Conservation (phyloP, 1,140 invertebrate species). For the Lordiphosa clarofinis region DNA sequence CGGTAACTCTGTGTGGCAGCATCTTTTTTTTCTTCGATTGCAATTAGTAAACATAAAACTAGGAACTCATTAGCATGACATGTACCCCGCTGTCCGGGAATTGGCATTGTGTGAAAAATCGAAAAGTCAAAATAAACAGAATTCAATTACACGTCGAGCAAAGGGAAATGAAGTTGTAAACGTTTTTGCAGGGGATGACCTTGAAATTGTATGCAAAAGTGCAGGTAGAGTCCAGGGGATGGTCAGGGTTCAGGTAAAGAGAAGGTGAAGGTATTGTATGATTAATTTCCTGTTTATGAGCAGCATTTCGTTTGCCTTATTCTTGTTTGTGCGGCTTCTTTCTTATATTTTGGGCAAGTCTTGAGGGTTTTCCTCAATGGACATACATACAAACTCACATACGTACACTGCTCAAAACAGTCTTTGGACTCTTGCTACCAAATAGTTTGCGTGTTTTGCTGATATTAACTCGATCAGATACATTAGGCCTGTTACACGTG, state of each 20-base stretch:
- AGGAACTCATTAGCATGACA: conserved; percentile 68
- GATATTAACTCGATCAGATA: conserved; percentile 69
- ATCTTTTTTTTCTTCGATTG: conserved; percentile 28
- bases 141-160: conserved; percentile 51
- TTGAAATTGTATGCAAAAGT: conserved; percentile 41
- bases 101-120: conserved; percentile 62
- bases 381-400: conserved; percentile 1
- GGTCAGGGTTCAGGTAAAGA: conserved; percentile 11
- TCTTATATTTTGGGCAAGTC: conserved; percentile 12
- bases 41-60: conserved; percentile 59
- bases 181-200: conserved; percentile 27
- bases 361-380: conserved; percentile 41
- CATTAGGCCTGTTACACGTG: conserved; percentile 51
- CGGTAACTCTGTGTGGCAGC: conserved; percentile 30
- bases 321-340: conserved; percentile 61
- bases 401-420: conserved; percentile 6
- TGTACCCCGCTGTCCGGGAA: conserved; percentile 23
- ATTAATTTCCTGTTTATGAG: conserved; percentile 75
- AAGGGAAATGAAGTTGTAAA: conserved; percentile 63
- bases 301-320: conserved; percentile 34
- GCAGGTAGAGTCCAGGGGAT: neutral
- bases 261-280: conserved; percentile 51
- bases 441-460: conserved; percentile 52
- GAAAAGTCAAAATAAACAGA: conserved; percentile 73
- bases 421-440: conserved; percentile 3